Base-by-base conservation (phyloP, 2,888 invertebrate genomes). In the Drosophila phalerata region DNA sequence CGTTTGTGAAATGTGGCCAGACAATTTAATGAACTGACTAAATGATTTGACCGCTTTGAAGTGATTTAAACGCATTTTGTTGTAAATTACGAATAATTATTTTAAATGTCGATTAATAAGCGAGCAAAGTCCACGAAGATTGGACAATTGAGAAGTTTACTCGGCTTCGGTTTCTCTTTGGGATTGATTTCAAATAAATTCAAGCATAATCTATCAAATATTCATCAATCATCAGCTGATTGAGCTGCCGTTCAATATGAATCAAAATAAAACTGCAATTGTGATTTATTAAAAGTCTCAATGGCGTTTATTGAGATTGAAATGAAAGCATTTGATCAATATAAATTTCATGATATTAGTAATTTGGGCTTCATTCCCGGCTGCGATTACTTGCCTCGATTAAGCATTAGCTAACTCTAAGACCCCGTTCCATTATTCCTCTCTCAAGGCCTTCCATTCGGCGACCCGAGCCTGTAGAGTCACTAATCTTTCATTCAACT, bases 371-470 rank as follows among this genome's bases (percentile, higher is more conserved):
- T 11, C 43, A 10, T 32, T 43, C 22, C 9, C 32, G 15, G n/a
- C 13, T 30, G 28, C 5, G 19, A 11, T 25, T 48, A 17, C 28
- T 49, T 22, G 32, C 30, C 51, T 22, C n/a, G 19, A n/a, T 17
- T 48, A 30, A 17, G n/a, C 52, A 11, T 0, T 47, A 10, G 32
- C 30, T 34, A 11, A 17, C 15, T n/a, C 9, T 11, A 10, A 10
- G 28, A 3, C 4, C 8, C 6, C 10, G 34, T 22, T 53, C 30
- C 17, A 1, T 43, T 17, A 0, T 11, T 4, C 34, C 6, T 38
- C 43, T 8, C 32, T 42, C 45, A 62, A 28, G 0, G 69, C 55
- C 28, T 78, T 76, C 76, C 76, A 76, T 37, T 78, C 51, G n/a
- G 79, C 69, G 2, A 76, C 74, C 0, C 79, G 64, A 1, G 5